Percentiles rank a stretch among this genome's conserved stretches.
Evolutionary conservation across 2,113 vertebrate species (phyloP).

Genomic region (Prionailurus viverrinus): DNA sequence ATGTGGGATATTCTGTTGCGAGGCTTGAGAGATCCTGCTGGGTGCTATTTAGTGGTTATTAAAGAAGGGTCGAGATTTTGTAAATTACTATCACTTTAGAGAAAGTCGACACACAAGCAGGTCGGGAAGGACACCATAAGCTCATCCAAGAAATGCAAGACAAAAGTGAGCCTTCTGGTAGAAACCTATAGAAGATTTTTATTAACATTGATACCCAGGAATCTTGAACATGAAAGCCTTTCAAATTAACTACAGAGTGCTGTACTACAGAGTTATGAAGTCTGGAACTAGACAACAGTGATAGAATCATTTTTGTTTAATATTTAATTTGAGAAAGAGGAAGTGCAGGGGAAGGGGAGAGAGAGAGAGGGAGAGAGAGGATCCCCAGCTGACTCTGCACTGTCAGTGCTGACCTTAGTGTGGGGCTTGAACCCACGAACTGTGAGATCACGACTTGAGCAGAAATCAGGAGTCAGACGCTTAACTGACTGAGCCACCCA

Average conservation of each 20-base stretch:
- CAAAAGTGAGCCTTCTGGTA: background rate
- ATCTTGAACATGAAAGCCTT: background rate
- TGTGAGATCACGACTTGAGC: no score
- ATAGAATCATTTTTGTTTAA: no score
- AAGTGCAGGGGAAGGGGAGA: no score
- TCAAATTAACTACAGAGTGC: background rate
- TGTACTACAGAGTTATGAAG: background rate
- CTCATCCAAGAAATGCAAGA: background rate
- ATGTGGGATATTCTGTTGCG: slow-evolving; percentile 53
- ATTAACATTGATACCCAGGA: background rate
- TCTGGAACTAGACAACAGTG: background rate
- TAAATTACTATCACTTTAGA: background rate
- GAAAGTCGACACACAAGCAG: background rate
- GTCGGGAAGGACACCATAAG: background rate
- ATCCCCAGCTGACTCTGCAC: no score
- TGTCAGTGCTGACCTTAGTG: no score
- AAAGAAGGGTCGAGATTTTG: background rate
- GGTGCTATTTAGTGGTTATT: background rate
- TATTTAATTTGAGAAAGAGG: no score
- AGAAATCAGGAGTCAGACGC: no score
- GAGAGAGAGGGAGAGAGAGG: no score
- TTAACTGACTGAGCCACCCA: no score
- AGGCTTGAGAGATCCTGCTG: slow-evolving; percentile 8
- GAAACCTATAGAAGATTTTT: background rate
- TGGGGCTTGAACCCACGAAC: no score